Base-by-base conservation (phyloP, 1,140 invertebrate species). In the Pseudomyrmex gracilis region DNA sequence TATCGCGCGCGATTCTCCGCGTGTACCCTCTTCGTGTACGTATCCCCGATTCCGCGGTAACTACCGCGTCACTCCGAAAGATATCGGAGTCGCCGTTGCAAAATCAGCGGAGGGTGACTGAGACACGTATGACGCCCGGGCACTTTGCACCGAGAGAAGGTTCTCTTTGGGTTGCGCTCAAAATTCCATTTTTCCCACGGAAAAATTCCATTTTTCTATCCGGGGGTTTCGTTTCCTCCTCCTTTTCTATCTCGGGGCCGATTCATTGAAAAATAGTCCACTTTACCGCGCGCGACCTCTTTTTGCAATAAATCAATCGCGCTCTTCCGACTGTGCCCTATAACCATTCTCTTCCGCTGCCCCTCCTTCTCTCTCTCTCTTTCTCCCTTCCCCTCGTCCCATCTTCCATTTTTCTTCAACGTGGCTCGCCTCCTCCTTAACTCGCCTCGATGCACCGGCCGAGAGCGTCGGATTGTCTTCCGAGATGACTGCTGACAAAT, bases 21-120 rank as follows among this genome's bases (percentile, higher is more conserved):
- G 34, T 34, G 34, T 34, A 34, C 34, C 34, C 34, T 34, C 34
- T 5, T 5, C 34, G 34, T 34, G 0, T 13, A 58, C 22, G 66
- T 70, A 58, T 53, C 47, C 20, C 67, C 22, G 34, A 34, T 34
- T 8, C 60, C 66, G 34, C 66, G 34, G 43, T 60, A 83, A 66
- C 58, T 57, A 13, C 53, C 51, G 61, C 61, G 24, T 55, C 53
- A 53, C 24, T 24, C 24, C 12, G 15, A 22, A 53, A 60, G 87
- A 90, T 92, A 93, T 92, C 91, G 90, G 90, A 83, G 91, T 34
- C 91, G 88, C 85, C 78, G n/a, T n/a, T 83, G 82, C 85, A 85
- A 91, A 93, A 93, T 93, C 93, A 92, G 86, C 90, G 89, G 86
- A 90, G 88, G 88, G 85, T 93, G 90, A 93, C 91, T 89, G 88